These are phyloP conservation scores for Cnemophilus loriae DNA, from an alignment of 2,113 vertebrate genomes.

Conservation along the genomic window DNA sequence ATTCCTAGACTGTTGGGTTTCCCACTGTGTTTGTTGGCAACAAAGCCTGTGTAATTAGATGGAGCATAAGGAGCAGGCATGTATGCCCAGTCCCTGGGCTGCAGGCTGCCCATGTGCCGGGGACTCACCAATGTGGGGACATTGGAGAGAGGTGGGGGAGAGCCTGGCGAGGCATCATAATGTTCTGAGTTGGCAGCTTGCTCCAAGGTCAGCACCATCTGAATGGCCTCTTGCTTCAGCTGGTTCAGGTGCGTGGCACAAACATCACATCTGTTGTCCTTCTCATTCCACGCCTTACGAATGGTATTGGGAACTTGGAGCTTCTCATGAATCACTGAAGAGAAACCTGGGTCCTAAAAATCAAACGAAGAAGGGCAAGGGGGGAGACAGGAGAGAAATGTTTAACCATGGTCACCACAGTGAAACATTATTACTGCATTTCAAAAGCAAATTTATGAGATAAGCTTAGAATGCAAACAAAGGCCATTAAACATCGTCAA, in stretches of 20 bases:
- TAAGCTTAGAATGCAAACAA: slow-evolving; percentile 37
- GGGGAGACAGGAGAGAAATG: background rate
- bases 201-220: slow-evolving; percentile 87
- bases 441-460: slow-evolving; percentile 42
- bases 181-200: slow-evolving; percentile 80
- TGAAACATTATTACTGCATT: slow-evolving; percentile 5
- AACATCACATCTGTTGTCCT: slow-evolving; percentile 91
- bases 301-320: slow-evolving; percentile 93
- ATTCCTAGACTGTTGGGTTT: slow-evolving; percentile 91
- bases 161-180: slow-evolving; percentile 82
- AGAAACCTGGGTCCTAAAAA: slow-evolving; percentile 89
- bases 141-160: slow-evolving; percentile 75
- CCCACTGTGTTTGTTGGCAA: slow-evolving; percentile 76
- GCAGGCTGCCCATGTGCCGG: slow-evolving; percentile 71
- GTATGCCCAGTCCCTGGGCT: slow-evolving; percentile 79
- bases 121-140: slow-evolving; percentile 71
- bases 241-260: slow-evolving; percentile 93
- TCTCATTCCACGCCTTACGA: slow-evolving; percentile 91
- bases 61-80: slow-evolving; percentile 74
- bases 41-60: slow-evolving; percentile 73
- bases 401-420: slow-evolving; percentile 17
- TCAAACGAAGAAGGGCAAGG: slow-evolving; percentile 22
- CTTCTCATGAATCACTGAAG: slow-evolving; percentile 90
- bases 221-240: slow-evolving; percentile 95
- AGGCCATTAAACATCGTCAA: slow-evolving; percentile 13